These are phyloP conservation scores for Drosophila lacertosa DNA, from an alignment of 1,140 invertebrate genomes.

Conservation along the genomic window DNA sequence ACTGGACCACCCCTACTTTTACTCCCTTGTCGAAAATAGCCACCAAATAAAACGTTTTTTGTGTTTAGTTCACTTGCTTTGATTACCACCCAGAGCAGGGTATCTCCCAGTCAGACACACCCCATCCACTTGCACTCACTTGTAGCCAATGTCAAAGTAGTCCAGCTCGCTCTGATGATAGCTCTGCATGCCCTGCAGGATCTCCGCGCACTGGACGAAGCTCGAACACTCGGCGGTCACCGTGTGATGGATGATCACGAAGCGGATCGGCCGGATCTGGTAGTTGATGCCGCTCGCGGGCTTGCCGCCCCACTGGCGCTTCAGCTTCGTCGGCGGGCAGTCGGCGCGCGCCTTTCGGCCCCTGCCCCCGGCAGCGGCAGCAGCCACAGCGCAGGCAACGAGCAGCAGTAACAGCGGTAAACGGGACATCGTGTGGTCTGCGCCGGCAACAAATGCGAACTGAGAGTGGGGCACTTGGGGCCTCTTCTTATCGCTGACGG, in stretches of 20 bases:
- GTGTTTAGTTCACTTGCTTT: too few relatives aligned
- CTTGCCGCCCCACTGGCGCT: slow-evolving; percentile 82
- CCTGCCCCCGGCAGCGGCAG: slow-evolving; percentile 1
- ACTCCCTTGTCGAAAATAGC: too few relatives aligned
- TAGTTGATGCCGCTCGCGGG: slow-evolving; percentile 85
- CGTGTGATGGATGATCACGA: slow-evolving; percentile 90
- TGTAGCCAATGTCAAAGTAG: slow-evolving; percentile 76
- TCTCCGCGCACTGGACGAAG: slow-evolving; percentile 83
- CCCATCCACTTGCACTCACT: too few relatives aligned
- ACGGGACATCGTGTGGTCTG: not conserved
- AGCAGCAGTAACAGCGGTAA: not conserved
- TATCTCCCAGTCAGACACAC: too few relatives aligned
- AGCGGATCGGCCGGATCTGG: slow-evolving; percentile 85
- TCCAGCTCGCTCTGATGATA: slow-evolving; percentile 70
- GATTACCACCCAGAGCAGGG: too few relatives aligned
- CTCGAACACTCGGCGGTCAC: slow-evolving; percentile 86
- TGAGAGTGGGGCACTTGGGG: not conserved
- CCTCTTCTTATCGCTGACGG: not conserved
- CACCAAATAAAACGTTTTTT: too few relatives aligned
- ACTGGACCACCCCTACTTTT: too few relatives aligned
- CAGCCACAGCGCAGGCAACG: not conserved
- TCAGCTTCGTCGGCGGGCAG: slow-evolving; percentile 75
- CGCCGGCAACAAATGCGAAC: not conserved
- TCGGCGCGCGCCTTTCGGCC: slow-evolving; percentile 24
- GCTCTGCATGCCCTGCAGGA: slow-evolving; percentile 69